Evolutionary conservation across 2,888 invertebrate genomes (phyloP).

Genomic region (Cheiracanthium punctorium): DNA sequence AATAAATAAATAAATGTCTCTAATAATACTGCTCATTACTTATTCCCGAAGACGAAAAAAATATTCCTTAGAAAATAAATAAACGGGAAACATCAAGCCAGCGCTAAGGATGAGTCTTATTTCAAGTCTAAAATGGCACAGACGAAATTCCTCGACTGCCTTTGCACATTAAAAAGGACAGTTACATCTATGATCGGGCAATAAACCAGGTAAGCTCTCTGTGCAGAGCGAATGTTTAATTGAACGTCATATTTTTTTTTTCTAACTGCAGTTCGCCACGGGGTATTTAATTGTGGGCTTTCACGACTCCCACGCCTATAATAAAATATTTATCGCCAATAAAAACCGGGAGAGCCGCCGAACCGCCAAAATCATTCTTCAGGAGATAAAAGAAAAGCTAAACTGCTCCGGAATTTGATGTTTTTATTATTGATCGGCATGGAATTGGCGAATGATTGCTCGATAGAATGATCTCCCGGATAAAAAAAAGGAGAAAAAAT

Average conservation of each 20-base stretch:
- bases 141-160: background rate
- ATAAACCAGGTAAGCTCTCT: slow-evolving; percentile 16
- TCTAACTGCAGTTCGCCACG: slow-evolving; percentile 20
- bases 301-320: slow-evolving; percentile 18
- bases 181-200: slow-evolving; percentile 7
- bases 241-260: slow-evolving; percentile 49
- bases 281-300: slow-evolving; percentile 51
- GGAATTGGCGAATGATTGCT: slow-evolving; percentile 31
- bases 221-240: slow-evolving; percentile 37
- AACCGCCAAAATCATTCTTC: slow-evolving; percentile 35
- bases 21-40: too few relatives aligned
- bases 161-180: background rate
- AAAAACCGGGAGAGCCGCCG: slow-evolving; percentile 38
- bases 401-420: slow-evolving; percentile 48
- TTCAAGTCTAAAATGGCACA: background rate
- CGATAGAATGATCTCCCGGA: slow-evolving; percentile 9
- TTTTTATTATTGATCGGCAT: slow-evolving; percentile 62
- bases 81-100: too few relatives aligned
- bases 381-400: slow-evolving; percentile 38
- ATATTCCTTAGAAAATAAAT: too few relatives aligned
- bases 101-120: background rate
- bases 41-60: too few relatives aligned
- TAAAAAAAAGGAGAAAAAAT: background rate
- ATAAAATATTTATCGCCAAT: slow-evolving; percentile 65
- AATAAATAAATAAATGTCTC: too few relatives aligned